Base-by-base conservation (phyloP, 2,888 invertebrate genomes). In the Eucera pruinosa region DNA sequence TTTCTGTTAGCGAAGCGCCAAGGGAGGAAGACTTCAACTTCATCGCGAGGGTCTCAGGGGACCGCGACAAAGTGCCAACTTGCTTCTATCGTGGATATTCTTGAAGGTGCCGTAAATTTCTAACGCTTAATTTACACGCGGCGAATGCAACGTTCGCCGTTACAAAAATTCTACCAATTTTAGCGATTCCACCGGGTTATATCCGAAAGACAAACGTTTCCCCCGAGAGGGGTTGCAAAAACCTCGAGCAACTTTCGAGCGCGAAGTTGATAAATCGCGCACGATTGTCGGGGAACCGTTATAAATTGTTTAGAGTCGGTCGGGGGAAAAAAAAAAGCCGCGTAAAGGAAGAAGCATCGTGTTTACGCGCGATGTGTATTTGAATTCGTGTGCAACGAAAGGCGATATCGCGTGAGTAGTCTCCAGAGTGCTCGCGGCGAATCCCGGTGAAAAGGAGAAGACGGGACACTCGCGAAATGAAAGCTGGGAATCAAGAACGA, bases 401-500 rank as follows among this genome's bases (percentile, higher is more conserved):
- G 57, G 13, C 30, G 61, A 68, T 52, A 60, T 47, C 15, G 25
- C 25, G 50, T 39, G 36, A 52, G 47, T 67, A 54, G 50, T 58
- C 52, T 36, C 43, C 47, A 54, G 64, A 66, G 47, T 18, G 39
- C 45, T 48, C 50, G 57, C 55, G 50, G 54, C 50, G 43, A 68
- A 57, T 48, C 48, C 47, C 48, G 45, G 50, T 43, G 45, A 66
- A 52, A 66, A 50, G 47, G 65, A 48, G 48, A 67, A 58, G 52
- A 54, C 43, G 30, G 33, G 39, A 41, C 61, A 60, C 52, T 55
- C 33, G 54, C 30, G 58, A 55, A 78, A 74, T 36, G 67, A 78
- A 78, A 48, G 36, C 55, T 39, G n/a, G 66, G 62, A 66, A 70
- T 27, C 47, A 69, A 65, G 66, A 67, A 36, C 25, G 50, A 68